phyloP scores from a whole-genome alignment of 2,797 vertebrate species.

The Gobio occitaniae region DNA sequence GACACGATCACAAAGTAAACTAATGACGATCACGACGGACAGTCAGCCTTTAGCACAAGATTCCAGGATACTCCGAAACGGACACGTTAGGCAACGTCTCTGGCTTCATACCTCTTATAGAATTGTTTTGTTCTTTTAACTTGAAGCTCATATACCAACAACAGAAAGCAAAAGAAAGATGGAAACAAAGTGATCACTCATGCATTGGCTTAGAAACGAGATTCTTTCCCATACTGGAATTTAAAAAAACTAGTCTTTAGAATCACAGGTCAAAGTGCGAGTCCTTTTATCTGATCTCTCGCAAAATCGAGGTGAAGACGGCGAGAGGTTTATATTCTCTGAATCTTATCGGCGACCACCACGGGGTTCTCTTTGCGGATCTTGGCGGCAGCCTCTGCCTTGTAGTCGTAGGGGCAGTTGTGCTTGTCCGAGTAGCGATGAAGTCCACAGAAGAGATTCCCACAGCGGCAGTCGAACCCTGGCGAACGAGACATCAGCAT shows the following conservation, averaged over 20 bases:
- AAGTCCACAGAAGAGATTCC: slow-evolving; percentile 87
- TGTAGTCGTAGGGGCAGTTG: slow-evolving; percentile 89
- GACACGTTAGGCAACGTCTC: slow-evolving; percentile 17
- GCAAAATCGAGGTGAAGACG: slow-evolving; percentile 55
- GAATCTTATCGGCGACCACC: slow-evolving; percentile 89
- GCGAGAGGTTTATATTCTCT: slow-evolving; percentile 85
- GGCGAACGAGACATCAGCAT: background rate
- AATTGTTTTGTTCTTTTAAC: slow-evolving; percentile 19
- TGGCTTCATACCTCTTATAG: slow-evolving; percentile 14
- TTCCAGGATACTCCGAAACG: slow-evolving; percentile 34
- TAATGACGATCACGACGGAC: slow-evolving; percentile 45
- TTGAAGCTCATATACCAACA: slow-evolving; percentile 52
- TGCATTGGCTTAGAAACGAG: slow-evolving; percentile 62
- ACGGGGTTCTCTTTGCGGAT: slow-evolving; percentile 91
- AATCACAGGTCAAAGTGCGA: slow-evolving; percentile 65
- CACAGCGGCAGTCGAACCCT: slow-evolving; percentile 91
- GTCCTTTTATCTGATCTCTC: slow-evolving; percentile 63
- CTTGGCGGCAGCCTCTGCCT: slow-evolving; percentile 86
- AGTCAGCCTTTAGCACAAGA: slow-evolving; percentile 44
- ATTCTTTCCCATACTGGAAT: slow-evolving; percentile 47
- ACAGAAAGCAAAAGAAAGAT: slow-evolving; percentile 57
- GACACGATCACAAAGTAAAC: slow-evolving; percentile 51
- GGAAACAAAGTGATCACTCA: slow-evolving; percentile 64
- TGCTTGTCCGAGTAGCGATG: slow-evolving; percentile 92
- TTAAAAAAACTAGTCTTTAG: slow-evolving; percentile 66